Evolutionary conservation across 2,113 vertebrate species (phyloP), one percentile per base, ranked within the genome.

Genomic region (Lipotes vexillifer): DNA sequence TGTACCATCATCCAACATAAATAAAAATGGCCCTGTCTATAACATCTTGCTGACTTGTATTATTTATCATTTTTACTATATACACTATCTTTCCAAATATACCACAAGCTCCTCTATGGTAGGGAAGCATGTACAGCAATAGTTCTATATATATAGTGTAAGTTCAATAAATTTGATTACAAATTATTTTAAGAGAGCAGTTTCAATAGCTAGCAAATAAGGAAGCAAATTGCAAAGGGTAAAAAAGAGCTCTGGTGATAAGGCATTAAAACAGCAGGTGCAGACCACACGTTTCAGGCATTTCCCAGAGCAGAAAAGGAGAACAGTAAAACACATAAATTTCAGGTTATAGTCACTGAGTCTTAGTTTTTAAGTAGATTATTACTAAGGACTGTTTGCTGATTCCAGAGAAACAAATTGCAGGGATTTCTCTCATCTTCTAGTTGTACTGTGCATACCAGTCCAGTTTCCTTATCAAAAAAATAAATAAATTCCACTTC

Each of bases 291-390:
- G 0, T 36, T 36, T 82, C 44, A 85, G 74, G 38, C 59, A 63
- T 84, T 59, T 84, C 69, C 81, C 55, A 66, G 44, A 93, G 68
- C 44, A 84, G 68, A 71, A 66, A 92, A 74, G n/a, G n/a, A 78
- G 36, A 95, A 13, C 36, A 63, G 31, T 33, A 85, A 61, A 82
- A 91, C 13, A 57, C 65, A 63, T 80, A 57, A 59, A 63, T 72
- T 88, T 93, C 71, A 87, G 44, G 85, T 65, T 90, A 63, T 0
- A 27, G 46, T 82, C 41, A 74, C 14, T 52, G 20, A 90, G n/a
- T 61, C 55, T 90, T 63, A 80, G 33, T 93, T 94, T 86, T 87
- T 81, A 97, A 80, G 66, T 52, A 90, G 90, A 97, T 90, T 83
- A 88, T 84, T 87, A 78, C 29, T 78, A 87, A 93, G 55, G 66